Conservation (phyloP, 2,888 invertebrate genomes). For the Andricus quercusramuli region DNA sequence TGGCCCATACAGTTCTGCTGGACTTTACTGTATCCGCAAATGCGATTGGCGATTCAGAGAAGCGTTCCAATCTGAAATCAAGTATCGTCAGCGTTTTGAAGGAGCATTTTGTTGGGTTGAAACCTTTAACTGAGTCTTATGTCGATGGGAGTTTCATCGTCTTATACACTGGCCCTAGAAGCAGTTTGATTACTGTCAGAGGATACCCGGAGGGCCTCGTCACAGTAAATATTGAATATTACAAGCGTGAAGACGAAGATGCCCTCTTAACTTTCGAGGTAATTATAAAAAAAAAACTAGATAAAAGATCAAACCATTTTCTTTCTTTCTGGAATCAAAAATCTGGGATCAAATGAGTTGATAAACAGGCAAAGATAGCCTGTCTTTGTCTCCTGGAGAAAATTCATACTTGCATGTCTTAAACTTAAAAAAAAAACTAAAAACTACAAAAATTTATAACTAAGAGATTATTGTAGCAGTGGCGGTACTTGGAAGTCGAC, state of each 20-base stretch:
- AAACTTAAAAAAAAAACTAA: background rate
- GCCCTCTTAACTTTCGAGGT: constrained; percentile 89
- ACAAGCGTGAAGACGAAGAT: constrained; percentile 86
- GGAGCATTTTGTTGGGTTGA: constrained; percentile 86
- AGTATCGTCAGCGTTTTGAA: constrained; percentile 86
- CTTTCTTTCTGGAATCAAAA: constrained; percentile 23
- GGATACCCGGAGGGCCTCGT: constrained; percentile 88
- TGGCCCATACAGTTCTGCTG: constrained; percentile 88
- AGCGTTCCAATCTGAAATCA: constrained; percentile 84
- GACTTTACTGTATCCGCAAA: constrained; percentile 89
- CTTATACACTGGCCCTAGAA: constrained; percentile 86
- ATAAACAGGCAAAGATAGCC: background rate
- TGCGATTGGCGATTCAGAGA: constrained; percentile 84
- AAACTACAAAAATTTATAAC: constrained; percentile 60
- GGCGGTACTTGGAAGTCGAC: constrained; percentile 86
- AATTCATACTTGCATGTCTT: too few relatives aligned
- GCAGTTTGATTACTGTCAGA: constrained; percentile 85
- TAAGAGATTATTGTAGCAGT: constrained; percentile 76
- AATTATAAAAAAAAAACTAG: constrained; percentile 67
- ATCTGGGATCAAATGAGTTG: constrained; percentile 2
- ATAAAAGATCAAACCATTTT: background rate
- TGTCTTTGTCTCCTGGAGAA: background rate
- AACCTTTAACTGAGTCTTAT: constrained; percentile 84
- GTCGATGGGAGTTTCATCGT: constrained; percentile 86
- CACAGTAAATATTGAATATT: constrained; percentile 91